Percentiles rank a stretch among this genome's conserved stretches.
These are phyloP conservation scores for Akabosia matsudoensis DNA, from an alignment of 1,140 invertebrate genomes.

Conservation along the genomic window DNA sequence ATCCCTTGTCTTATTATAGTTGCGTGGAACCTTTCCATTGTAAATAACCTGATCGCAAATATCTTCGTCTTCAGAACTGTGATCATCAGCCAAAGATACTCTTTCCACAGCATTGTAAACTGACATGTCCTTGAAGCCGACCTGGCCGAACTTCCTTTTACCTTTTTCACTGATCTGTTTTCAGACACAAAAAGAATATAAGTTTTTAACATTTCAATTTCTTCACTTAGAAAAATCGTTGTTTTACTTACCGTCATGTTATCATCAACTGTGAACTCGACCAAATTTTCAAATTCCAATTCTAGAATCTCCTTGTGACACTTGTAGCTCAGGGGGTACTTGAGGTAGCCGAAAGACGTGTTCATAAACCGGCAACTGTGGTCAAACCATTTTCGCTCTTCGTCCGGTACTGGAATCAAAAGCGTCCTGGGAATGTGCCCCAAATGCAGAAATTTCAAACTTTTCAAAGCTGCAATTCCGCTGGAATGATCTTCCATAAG, in stretches of 20 bases:
- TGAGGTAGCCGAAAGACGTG: slow-evolving; percentile 28
- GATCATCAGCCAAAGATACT: not conserved
- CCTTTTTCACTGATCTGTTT: not conserved
- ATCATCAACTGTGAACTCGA: not conserved
- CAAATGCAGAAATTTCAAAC: slow-evolving; percentile 32
- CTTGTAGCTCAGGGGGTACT: slow-evolving; percentile 28
- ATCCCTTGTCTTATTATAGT: no score
- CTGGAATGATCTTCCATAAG: slow-evolving; percentile 2
- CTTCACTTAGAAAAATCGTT: no score
- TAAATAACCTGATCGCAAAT: no score
- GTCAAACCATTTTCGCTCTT: slow-evolving; percentile 31
- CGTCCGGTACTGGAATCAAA: slow-evolving; percentile 32
- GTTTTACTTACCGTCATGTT: slow-evolving; percentile 3
- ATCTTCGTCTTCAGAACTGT: no score
- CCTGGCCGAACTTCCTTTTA: not conserved
- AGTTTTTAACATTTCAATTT: no score
- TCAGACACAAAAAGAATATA: not conserved
- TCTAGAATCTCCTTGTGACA: slow-evolving; percentile 24
- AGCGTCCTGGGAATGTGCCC: slow-evolving; percentile 39
- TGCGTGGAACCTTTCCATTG: no score
- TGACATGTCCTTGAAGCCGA: not conserved
- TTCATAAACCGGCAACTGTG: slow-evolving; percentile 14
- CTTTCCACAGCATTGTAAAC: not conserved
- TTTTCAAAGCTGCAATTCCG: slow-evolving; percentile 34
- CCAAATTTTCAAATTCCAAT: slow-evolving; percentile 1